Evolutionary conservation across 1,140 invertebrate species (phyloP).

Genomic region (Listronotus bonariensis): DNA sequence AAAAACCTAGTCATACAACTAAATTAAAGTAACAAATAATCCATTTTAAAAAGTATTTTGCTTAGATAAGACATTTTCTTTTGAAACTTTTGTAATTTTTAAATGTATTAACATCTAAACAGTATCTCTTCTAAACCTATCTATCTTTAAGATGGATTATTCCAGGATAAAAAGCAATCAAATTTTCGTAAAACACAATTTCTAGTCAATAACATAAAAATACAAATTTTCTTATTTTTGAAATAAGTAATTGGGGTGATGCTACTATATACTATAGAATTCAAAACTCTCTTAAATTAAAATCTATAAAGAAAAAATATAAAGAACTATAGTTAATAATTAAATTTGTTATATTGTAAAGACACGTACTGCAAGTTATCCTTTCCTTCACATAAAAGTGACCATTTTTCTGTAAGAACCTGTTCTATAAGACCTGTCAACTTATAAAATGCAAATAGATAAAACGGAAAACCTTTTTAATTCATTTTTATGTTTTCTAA

Average conservation of each 20-base stretch:
- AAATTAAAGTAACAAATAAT: slow-evolving; percentile 26
- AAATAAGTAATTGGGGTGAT: slow-evolving; percentile 28
- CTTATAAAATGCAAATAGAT: too few species aligned
- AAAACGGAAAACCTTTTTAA: too few species aligned
- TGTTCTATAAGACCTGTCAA: too few species aligned
- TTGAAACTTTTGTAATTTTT: too few species aligned
- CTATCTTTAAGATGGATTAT: slow-evolving; percentile 34
- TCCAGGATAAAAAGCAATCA: slow-evolving; percentile 15
- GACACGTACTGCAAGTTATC: slow-evolving; percentile 19
- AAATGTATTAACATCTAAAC: too few species aligned
- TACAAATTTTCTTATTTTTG: slow-evolving; percentile 12
- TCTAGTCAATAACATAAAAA: slow-evolving; percentile 1
- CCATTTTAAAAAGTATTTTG: not conserved
- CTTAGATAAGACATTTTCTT: too few species aligned
- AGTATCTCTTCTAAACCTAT: slow-evolving; percentile 3
- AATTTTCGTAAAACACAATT: slow-evolving; percentile 8
- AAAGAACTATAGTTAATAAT: slow-evolving; percentile 23
- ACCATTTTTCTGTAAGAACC: too few species aligned
- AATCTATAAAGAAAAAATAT: slow-evolving; percentile 22
- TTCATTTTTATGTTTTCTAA: too few species aligned
- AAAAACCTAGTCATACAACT: slow-evolving; percentile 29
- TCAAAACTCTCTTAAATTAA: slow-evolving; percentile 25
- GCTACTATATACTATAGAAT: slow-evolving; percentile 23
- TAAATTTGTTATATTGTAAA: slow-evolving; percentile 45
- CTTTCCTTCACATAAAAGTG: not conserved